These are phyloP conservation scores for Copsychus sechellarum DNA, from an alignment of 2,113 vertebrate genomes.

Conservation along the genomic window DNA sequence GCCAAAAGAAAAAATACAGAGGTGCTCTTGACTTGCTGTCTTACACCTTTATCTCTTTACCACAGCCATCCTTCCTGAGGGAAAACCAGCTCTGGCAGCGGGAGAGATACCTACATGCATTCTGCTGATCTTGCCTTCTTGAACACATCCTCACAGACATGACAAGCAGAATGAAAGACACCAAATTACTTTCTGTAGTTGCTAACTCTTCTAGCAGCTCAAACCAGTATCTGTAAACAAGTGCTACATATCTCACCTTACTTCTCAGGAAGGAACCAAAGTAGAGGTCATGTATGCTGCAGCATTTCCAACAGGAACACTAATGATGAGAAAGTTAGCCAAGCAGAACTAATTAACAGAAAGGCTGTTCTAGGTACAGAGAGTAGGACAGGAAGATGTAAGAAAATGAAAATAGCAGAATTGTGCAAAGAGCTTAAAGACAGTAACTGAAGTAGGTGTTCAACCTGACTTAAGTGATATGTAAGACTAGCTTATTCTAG, in stretches of 20 bases:
- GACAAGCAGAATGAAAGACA: background rate
- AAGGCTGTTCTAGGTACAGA: background rate
- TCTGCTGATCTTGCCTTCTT: background rate
- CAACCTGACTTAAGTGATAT: background rate
- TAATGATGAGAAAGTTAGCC: background rate
- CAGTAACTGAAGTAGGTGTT: background rate
- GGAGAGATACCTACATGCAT: background rate
- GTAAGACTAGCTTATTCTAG: background rate
- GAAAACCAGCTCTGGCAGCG: background rate
- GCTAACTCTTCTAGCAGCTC: background rate
- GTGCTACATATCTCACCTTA: background rate
- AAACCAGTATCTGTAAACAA: background rate
- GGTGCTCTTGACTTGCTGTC: background rate
- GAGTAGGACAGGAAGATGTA: background rate
- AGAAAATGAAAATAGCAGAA: background rate
- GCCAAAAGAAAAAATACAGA: background rate
- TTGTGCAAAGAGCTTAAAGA: background rate
- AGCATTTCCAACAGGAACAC: conserved; percentile 9
- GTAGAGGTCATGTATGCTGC: background rate
- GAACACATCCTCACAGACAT: background rate
- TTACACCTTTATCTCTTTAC: background rate
- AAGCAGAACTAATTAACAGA: background rate
- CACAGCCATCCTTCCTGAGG: background rate
- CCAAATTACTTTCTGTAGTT: background rate
- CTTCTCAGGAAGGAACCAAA: conserved; percentile 2